Conservation (phyloP, 1,140 invertebrate genomes). For the Penaeus chinensis region DNA sequence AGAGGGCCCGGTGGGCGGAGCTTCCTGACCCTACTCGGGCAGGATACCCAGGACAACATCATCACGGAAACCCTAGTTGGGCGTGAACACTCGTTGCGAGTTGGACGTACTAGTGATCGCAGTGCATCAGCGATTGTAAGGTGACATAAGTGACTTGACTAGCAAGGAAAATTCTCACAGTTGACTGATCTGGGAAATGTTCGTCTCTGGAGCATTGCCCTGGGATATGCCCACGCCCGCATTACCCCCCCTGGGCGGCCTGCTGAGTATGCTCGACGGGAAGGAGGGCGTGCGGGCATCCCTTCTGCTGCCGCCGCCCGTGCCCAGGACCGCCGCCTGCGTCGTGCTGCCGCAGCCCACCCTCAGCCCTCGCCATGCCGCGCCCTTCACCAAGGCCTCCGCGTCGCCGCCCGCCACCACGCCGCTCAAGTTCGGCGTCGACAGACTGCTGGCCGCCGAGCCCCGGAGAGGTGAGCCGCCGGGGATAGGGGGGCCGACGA, state of each 20-base stretch:
- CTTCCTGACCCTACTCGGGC: neutral
- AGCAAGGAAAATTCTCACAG: no score
- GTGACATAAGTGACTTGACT: no score
- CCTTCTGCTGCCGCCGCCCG: conserved; percentile 21
- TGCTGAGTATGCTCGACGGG: conserved; percentile 43
- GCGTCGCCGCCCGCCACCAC: conserved; percentile 22
- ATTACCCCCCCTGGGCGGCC: conserved; percentile 36
- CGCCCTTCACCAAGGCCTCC: conserved; percentile 30
- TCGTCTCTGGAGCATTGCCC: conserved; percentile 35
- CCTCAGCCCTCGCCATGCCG: conserved; percentile 32
- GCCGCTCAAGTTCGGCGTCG: conserved; percentile 50
- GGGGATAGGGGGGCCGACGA: no score
- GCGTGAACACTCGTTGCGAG: neutral
- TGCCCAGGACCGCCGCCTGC: conserved; percentile 50
- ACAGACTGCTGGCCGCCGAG: conserved; percentile 36
- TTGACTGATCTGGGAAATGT: conserved; percentile 22
- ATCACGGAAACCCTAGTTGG: conserved; percentile 1
- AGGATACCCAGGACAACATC: conserved; percentile 24
- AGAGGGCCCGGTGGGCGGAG: no score
- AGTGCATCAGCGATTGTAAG: no score
- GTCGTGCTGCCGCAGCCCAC: conserved; percentile 42
- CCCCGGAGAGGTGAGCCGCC: conserved; percentile 31
- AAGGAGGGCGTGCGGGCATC: conserved; percentile 39
- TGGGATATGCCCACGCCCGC: conserved; percentile 45
- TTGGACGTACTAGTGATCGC: no score